These are phyloP conservation scores for Anoplolepis gracilipes DNA, from an alignment of 1,140 invertebrate genomes.

Conservation along the genomic window DNA sequence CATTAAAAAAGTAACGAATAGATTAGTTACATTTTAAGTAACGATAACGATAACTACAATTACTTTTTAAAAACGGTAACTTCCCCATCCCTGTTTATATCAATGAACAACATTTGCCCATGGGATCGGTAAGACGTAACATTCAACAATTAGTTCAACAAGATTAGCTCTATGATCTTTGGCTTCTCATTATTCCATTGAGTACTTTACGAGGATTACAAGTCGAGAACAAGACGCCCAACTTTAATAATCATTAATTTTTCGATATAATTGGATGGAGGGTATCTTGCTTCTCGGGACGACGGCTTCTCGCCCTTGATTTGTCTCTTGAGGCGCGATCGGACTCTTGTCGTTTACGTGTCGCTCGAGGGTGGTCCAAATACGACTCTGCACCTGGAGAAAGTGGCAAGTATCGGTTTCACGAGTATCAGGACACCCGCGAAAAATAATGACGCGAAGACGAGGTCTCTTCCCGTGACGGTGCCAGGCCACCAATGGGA, in stretches of 20 bases:
- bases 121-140: background rate
- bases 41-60: too few relatives aligned
- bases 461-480: conserved; percentile 72
- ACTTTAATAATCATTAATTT: background rate
- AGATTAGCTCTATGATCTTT: conserved; percentile 36
- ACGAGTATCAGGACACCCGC: conserved; percentile 78
- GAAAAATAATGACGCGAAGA: conserved; percentile 78
- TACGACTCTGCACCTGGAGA: conserved; percentile 78
- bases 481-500: conserved; percentile 73
- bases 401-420: conserved; percentile 79
- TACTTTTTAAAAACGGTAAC: too few relatives aligned
- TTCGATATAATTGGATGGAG: background rate
- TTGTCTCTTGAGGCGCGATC: background rate
- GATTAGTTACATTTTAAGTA: too few relatives aligned
- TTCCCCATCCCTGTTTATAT: too few relatives aligned
- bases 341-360: conserved; percentile 45
- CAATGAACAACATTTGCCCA: background rate
- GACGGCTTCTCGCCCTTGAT: background rate
- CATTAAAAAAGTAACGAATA: too few relatives aligned
- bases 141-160: background rate
- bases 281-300: background rate
- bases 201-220: background rate
- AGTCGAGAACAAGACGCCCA: background rate
- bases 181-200: conserved; percentile 11
- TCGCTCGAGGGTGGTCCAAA: conserved; percentile 66